phyloP scores from a whole-genome alignment of 2,113 vertebrate species.

The Caranx ignobilis region DNA sequence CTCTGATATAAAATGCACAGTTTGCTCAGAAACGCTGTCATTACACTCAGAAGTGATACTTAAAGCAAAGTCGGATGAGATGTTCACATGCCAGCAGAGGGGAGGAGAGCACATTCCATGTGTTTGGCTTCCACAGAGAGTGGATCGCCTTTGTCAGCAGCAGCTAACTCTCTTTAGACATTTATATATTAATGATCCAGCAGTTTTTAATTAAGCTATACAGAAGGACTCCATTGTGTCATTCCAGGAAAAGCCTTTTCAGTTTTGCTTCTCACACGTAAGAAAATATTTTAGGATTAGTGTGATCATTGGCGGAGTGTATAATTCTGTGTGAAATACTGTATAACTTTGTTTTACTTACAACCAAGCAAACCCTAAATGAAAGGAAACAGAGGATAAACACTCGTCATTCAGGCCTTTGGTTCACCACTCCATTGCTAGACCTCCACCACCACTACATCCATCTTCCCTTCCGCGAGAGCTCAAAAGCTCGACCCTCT shows the following conservation, averaged over 20 bases:
- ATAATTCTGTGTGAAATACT: slow-evolving; percentile 44
- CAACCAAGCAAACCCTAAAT: slow-evolving; percentile 42
- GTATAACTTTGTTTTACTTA: slow-evolving; percentile 40
- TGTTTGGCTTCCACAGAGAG: slow-evolving; percentile 47
- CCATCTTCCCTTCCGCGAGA: slow-evolving; percentile 35
- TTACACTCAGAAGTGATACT: slow-evolving; percentile 74
- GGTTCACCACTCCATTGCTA: slow-evolving; percentile 53
- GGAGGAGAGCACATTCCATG: slow-evolving; percentile 61
- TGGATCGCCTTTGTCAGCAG: slow-evolving; percentile 42
- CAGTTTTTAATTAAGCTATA: background rate
- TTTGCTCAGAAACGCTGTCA: slow-evolving; percentile 69
- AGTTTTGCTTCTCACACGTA: background rate
- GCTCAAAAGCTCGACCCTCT: slow-evolving; percentile 61
- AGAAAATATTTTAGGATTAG: slow-evolving; percentile 19
- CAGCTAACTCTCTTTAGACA: slow-evolving; percentile 17
- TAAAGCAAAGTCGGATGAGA: slow-evolving; percentile 69
- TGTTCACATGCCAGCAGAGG: slow-evolving; percentile 60
- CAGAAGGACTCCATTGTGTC: background rate
- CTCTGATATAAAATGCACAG: slow-evolving; percentile 67
- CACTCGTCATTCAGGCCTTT: slow-evolving; percentile 45
- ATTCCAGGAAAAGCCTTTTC: too few species aligned
- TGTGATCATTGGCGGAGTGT: slow-evolving; percentile 29
- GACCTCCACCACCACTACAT: slow-evolving; percentile 43
- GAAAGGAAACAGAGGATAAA: slow-evolving; percentile 58
- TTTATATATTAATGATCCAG: background rate